Percentiles rank a stretch among this genome's conserved stretches.
Conservation (phyloP, 1,140 invertebrate species). For the Atta cephalotes region DNA sequence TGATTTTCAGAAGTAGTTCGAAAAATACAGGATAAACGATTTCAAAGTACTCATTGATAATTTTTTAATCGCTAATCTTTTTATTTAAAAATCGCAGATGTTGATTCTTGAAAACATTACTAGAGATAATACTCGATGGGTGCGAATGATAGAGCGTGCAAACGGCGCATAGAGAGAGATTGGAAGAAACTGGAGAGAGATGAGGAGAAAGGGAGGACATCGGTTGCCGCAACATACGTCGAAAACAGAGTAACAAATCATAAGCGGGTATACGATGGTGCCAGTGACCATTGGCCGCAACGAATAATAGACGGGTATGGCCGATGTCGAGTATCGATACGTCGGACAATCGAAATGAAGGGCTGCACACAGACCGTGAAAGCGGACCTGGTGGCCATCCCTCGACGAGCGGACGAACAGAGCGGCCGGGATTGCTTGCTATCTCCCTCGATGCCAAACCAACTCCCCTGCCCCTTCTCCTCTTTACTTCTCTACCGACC, state of each 20-base stretch:
- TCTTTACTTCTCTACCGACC: constrained; percentile 5
- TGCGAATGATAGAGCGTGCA: constrained; percentile 42
- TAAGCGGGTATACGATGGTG: constrained; percentile 67
- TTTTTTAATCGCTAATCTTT: not conserved
- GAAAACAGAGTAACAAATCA: constrained; percentile 83
- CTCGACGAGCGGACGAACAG: constrained; percentile 51
- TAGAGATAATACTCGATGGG: constrained; percentile 35
- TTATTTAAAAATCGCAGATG: constrained; percentile 2
- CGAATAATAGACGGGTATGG: constrained; percentile 82
- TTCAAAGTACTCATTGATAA: not conserved
- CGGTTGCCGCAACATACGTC: constrained; percentile 74
- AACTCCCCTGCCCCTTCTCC: not conserved
- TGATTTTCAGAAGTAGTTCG: too few relatives aligned
- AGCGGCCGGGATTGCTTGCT: constrained; percentile 75
- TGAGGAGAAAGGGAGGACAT: constrained; percentile 28
- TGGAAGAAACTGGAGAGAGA: constrained; percentile 41
- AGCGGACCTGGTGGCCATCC: constrained; percentile 67
- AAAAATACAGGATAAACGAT: not conserved
- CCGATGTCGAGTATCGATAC: constrained; percentile 81
- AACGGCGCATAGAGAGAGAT: constrained; percentile 4
- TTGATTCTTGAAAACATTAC: not conserved
- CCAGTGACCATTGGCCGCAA: constrained; percentile 80
- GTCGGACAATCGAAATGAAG: constrained; percentile 82
- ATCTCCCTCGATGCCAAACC: constrained; percentile 68
- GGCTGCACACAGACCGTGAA: constrained; percentile 79